Base-by-base conservation (phyloP, 1,140 invertebrate genomes). In the Anastrepha obliqua region DNA sequence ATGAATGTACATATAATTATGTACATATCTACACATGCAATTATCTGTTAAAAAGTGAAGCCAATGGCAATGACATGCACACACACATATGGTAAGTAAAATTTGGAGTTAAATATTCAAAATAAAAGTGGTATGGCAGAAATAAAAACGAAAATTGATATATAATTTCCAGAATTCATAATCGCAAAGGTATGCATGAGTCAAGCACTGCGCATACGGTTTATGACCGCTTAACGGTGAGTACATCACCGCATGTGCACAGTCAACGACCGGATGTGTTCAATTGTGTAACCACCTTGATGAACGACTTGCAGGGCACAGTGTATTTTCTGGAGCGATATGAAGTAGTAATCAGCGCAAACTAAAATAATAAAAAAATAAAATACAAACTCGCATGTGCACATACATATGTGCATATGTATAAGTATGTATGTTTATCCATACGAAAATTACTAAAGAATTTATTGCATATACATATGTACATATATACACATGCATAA, bases 251-350 rank as follows among this genome's bases (percentile, higher is more conserved):
- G 3, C 42, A 29, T 20, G 13, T 13, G 29, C 29, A 17, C 62
- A 62, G 58, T 62, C 62, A 86, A 86, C 85, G 85, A 86, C 85
- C 85, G 85, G 85, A 86, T 86, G 85, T 51, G 39, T 11, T 86
- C 85, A 86, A 86, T 86, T 62, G 85, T 60, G 85, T 65, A 65
- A n/a, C 55, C 85, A 86, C 85, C 85, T 86, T 86, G 62, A 86
- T 55, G 74, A 55, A 3, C 42, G 47, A 17, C n/a, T 29, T 42
- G n/a, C 8, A n/a, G 74, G 9, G 74, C 17, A 55, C 44, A 74
- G 20, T 81, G n/a, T 4, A 81, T 29, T 81, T 42, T 29, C 7
- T 81, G 51, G 0, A 81, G 74, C 74, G 67, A 74, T 55, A 55
- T 58, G 20, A 81, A 81, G 47, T 17, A 81, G 44, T 51, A 81